phyloP scores from a whole-genome alignment of 2,797 vertebrate genomes.

The Tragopan temminckii region DNA sequence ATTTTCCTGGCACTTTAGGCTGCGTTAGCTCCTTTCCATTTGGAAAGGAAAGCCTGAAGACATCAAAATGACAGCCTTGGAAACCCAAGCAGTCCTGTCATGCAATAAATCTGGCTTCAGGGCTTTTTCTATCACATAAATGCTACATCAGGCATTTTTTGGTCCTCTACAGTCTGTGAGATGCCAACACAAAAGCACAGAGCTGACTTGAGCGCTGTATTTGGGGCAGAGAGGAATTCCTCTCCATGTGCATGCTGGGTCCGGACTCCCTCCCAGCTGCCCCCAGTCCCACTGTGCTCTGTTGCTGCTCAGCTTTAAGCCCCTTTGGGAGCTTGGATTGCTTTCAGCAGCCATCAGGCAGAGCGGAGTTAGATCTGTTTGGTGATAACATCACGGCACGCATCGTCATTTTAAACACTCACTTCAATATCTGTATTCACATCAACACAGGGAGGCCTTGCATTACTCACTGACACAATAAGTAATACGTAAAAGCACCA shows the following conservation, averaged over 20 bases:
- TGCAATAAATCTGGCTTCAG: background rate
- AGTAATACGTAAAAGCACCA: background rate
- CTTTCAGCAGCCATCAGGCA: background rate
- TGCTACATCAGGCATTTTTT: constrained; percentile 35
- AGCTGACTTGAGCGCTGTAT: background rate
- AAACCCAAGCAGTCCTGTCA: background rate
- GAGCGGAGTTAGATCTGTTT: background rate
- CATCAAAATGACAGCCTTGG: constrained; percentile 4
- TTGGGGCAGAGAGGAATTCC: background rate
- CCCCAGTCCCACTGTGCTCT: rapidly evolving
- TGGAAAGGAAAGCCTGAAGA: background rate
- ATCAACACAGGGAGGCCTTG: background rate
- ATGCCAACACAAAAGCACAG: background rate
- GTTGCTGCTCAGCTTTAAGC: background rate
- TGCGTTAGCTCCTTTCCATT: background rate
- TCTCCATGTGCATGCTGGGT: rapidly evolving
- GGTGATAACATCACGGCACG: rapidly evolving
- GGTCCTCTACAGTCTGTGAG: background rate
- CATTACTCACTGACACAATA: background rate
- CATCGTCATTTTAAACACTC: background rate
- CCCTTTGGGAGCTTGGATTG: background rate
- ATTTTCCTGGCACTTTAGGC: background rate
- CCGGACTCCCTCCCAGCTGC: background rate
- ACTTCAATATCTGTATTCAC: background rate
- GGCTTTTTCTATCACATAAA: background rate